These are phyloP conservation scores for Gambusia affinis DNA, from an alignment of 2,113 vertebrate species.

Conservation along the genomic window DNA sequence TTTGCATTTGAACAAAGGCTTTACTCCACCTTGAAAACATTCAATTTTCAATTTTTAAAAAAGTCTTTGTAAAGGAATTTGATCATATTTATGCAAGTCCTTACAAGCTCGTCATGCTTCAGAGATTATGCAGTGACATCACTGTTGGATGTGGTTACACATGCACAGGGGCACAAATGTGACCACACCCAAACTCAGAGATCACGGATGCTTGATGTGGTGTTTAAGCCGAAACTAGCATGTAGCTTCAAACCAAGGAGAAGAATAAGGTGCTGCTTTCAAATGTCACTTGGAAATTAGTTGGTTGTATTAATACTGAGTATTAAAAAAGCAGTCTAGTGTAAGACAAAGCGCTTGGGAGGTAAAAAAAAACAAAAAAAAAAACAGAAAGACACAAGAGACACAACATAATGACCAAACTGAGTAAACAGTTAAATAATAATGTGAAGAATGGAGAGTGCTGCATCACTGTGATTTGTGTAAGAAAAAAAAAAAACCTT, in stretches of 20 bases:
- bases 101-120: background rate
- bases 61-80: background rate
- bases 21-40: background rate
- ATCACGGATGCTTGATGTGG: conserved; percentile 11
- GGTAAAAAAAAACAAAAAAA: too few species aligned
- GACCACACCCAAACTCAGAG: conserved; percentile 1
- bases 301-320: background rate
- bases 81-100: background rate
- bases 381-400: background rate
- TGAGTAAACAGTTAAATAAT: background rate
- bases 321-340: background rate
- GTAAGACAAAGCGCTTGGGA: background rate
- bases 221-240: conserved; percentile 4
- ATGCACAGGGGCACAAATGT: conserved; percentile 4
- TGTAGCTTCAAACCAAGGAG: background rate
- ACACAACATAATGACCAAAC: background rate
- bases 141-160: conserved; percentile 9
- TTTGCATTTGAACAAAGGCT: background rate
- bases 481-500: too few species aligned
- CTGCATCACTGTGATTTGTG: background rate
- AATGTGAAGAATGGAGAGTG: background rate
- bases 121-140: background rate
- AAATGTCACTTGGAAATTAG: background rate
- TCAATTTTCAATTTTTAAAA: background rate
- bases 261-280: background rate